Evolutionary conservation across 2,888 invertebrate species (phyloP).

Genomic region (Caenorhabditis sinica): DNA sequence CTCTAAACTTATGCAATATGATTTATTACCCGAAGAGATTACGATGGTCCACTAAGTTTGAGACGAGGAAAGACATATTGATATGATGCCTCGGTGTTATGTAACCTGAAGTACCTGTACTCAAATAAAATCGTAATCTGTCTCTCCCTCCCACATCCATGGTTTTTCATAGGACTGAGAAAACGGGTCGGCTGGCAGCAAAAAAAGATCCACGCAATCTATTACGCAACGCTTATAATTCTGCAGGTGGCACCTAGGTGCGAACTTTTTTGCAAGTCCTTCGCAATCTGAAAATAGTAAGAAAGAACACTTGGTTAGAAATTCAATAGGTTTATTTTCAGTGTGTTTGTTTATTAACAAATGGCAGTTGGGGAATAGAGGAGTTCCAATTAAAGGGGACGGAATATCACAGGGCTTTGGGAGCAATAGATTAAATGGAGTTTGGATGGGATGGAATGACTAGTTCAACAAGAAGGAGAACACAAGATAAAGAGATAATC

Average conservation of each 20-base stretch:
- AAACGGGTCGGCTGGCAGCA: slow-evolving; percentile 5
- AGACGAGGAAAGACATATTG: not conserved
- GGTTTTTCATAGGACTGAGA: not conserved
- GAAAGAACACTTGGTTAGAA: not conserved
- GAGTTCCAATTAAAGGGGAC: not conserved
- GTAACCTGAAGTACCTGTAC: slow-evolving; percentile 1
- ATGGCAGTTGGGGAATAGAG: slow-evolving; percentile 18
- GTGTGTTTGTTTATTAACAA: slow-evolving; percentile 3
- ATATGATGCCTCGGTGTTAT: slow-evolving; percentile 24
- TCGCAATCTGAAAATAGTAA: not conserved
- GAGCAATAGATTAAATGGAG: slow-evolving; percentile 17
- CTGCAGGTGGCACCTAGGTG: not conserved
- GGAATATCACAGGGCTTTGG: slow-evolving; percentile 59
- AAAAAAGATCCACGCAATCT: slow-evolving; percentile 16
- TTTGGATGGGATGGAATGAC: slow-evolving; percentile 27
- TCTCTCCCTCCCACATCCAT: not conserved
- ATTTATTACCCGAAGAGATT: slow-evolving; percentile 26
- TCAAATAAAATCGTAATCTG: not conserved
- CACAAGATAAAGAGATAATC: slow-evolving; percentile 27
- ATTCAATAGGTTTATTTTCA: slow-evolving; percentile 28
- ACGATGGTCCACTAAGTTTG: slow-evolving; percentile 16
- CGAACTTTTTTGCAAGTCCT: not conserved
- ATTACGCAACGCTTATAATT: slow-evolving; percentile 11
- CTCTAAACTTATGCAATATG: slow-evolving; percentile 39
- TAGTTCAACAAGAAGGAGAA: slow-evolving; percentile 33